Percentiles rank a stretch among this genome's conserved stretches.
These are phyloP conservation scores for Pharmacophagus antenor DNA, from an alignment of 2,888 invertebrate genomes.

Conservation along the genomic window DNA sequence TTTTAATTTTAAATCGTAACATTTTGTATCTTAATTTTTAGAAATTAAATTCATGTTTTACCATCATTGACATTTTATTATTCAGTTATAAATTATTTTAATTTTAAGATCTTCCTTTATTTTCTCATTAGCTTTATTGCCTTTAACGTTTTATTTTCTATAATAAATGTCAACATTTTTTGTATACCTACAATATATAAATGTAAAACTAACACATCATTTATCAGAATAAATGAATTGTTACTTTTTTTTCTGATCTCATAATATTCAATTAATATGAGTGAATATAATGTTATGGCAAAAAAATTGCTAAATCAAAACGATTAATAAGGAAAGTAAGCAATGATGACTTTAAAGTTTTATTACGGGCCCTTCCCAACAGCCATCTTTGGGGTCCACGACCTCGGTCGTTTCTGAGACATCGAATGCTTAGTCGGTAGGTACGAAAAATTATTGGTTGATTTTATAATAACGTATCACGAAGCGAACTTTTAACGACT, in stretches of 20 bases:
- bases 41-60: conserved; percentile 22
- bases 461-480: conserved; percentile 52
- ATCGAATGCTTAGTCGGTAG: conserved; percentile 76
- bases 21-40: conserved; percentile 23
- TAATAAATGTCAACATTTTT: conserved; percentile 9
- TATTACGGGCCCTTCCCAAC: conserved; percentile 53
- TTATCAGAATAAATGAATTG: background rate
- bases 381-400: conserved; percentile 66
- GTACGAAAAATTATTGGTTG: conserved; percentile 72
- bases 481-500: conserved; percentile 63
- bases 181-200: conserved; percentile 6
- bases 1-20: conserved; percentile 16
- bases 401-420: conserved; percentile 65
- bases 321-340: conserved; percentile 20
- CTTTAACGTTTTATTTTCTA: conserved; percentile 15
- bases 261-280: background rate
- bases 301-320: conserved; percentile 17
- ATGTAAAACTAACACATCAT: background rate
- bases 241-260: too few species aligned
- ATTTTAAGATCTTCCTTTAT: conserved; percentile 5
- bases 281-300: background rate
- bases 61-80: conserved; percentile 9
- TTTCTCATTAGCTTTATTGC: conserved; percentile 12
- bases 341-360: conserved; percentile 26
- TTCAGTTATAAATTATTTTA: conserved; percentile 13